Conservation (phyloP, 2,113 vertebrate genomes). For the Leucopternis melanops region DNA sequence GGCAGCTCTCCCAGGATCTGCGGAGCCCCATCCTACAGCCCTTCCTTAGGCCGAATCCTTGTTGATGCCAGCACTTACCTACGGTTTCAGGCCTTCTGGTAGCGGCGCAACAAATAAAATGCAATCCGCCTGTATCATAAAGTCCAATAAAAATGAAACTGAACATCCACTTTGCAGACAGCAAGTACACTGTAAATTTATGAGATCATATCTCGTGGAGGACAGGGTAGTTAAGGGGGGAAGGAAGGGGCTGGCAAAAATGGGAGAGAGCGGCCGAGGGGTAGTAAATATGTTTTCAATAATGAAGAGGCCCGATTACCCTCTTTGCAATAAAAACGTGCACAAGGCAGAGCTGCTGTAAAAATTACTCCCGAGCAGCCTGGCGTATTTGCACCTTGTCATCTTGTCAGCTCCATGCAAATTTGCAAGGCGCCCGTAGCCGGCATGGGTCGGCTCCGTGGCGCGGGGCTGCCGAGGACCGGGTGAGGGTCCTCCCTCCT, state of each 20-base stretch:
- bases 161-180: conserved; percentile 69
- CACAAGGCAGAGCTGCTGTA: conserved; percentile 50
- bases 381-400: conserved; percentile 51
- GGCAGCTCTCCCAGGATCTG: neutral
- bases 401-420: conserved; percentile 53
- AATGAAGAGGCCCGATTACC: conserved; percentile 67
- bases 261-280: conserved; percentile 46
- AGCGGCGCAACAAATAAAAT: conserved; percentile 61
- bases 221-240: conserved; percentile 62
- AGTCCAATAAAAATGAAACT: conserved; percentile 71
- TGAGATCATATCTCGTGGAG: conserved; percentile 62
- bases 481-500: neutral
- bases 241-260: conserved; percentile 57
- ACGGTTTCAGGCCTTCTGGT: neutral
- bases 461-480: neutral
- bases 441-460: neutral
- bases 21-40: neutral
- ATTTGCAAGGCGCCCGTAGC: neutral
- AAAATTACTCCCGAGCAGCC: conserved; percentile 50
- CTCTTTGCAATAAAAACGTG: conserved; percentile 64
- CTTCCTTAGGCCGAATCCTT: neutral
- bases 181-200: conserved; percentile 66
- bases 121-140: conserved; percentile 64
- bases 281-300: conserved; percentile 67
- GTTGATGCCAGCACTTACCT: neutral